Evolutionary conservation across 2,888 invertebrate species (phyloP).

Genomic region (Apeira syringaria): DNA sequence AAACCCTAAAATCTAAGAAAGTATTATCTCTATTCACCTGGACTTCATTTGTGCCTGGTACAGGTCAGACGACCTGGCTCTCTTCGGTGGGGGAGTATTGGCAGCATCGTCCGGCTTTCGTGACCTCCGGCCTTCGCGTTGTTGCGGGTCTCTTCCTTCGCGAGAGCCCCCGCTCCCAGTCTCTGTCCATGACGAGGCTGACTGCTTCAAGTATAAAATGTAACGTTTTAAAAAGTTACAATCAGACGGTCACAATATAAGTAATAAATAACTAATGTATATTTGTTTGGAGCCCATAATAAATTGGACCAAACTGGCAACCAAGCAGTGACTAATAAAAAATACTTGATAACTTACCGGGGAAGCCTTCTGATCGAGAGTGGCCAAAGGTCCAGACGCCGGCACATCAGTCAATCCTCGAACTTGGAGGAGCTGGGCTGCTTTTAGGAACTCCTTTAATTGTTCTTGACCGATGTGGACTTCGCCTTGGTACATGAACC

Average conservation of each 20-base stretch:
- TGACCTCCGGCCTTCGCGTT: conserved; percentile 74
- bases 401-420: conserved; percentile 93
- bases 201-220: conserved; percentile 41
- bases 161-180: conserved; percentile 71
- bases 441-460: conserved; percentile 92
- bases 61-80: conserved; percentile 88
- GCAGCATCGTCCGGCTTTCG: conserved; percentile 79
- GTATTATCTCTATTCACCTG: conserved; percentile 61
- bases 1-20: conserved; percentile 5
- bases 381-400: conserved; percentile 71
- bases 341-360: conserved; percentile 80
- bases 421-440: conserved; percentile 94
- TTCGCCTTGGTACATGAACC: conserved; percentile 97
- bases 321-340: conserved; percentile 17
- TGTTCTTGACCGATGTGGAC: conserved; percentile 95
- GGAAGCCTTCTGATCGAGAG: conserved; percentile 87
- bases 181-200: conserved; percentile 77
- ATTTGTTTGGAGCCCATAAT: conserved; percentile 5
- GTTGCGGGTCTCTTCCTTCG: conserved; percentile 62
- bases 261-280: too few relatives aligned
- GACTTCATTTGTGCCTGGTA: conserved; percentile 85
- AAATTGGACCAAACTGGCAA: conserved; percentile 18
- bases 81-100: conserved; percentile 85
- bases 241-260: too few relatives aligned
- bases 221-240: too few relatives aligned